phyloP scores from a whole-genome alignment of 2,113 vertebrate genomes.

The Clupea harengus region DNA sequence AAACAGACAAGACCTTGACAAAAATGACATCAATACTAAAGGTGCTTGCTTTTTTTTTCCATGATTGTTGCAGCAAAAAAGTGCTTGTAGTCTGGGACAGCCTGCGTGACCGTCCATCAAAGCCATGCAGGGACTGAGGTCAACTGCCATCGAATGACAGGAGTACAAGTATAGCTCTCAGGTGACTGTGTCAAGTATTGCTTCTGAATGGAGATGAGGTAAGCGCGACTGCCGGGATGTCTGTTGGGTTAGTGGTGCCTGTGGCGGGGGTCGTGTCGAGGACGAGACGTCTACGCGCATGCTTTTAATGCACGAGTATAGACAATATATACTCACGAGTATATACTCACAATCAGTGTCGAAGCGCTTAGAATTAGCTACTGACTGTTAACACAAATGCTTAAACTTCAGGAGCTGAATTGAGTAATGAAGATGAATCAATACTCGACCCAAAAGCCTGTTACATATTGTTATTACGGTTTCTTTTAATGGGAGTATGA shows the following conservation, averaged over 20 bases:
- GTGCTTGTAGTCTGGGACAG: neutral
- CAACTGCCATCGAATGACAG: neutral
- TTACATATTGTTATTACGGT: too few relatives aligned
- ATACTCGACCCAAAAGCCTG: too few relatives aligned
- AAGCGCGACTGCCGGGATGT: neutral
- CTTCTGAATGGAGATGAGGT: constrained; percentile 6
- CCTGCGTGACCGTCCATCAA: neutral
- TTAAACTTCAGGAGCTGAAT: neutral
- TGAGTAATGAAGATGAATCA: neutral
- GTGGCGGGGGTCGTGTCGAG: neutral
- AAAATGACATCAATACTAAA: constrained; percentile 44
- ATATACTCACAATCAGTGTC: too few relatives aligned
- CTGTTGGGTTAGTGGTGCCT: neutral
- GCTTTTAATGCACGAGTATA: neutral
- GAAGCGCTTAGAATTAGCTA: neutral
- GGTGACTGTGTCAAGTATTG: constrained; percentile 5
- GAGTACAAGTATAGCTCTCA: neutral
- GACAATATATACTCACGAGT: too few relatives aligned
- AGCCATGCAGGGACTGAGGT: neutral
- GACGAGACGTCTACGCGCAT: neutral
- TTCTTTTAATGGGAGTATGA: too few relatives aligned
- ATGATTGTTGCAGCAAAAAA: constrained; percentile 15
- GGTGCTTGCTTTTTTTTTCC: neutral
- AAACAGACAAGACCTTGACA: constrained; percentile 37
- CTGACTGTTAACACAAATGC: neutral